Evolutionary conservation across 2,888 invertebrate genomes (phyloP).

Genomic region (Lampropteryx suffumata): DNA sequence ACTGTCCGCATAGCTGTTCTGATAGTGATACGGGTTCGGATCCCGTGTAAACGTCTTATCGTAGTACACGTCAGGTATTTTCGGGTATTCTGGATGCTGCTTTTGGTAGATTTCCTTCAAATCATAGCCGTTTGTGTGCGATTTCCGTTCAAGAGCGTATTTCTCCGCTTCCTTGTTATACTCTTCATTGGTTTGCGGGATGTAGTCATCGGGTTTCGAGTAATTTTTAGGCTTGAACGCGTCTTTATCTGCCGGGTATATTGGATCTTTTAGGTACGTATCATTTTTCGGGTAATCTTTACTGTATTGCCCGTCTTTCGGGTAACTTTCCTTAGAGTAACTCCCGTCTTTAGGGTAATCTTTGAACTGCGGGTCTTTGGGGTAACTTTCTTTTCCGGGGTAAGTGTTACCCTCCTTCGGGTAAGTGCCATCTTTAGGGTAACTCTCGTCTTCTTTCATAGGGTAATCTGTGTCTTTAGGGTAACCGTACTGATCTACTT

Average conservation of each 20-base stretch:
- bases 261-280: conserved; percentile 13
- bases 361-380: conserved; percentile 15
- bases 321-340: neutral
- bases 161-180: conserved; percentile 74
- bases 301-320: neutral
- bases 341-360: conserved; percentile 1
- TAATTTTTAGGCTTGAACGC: conserved; percentile 57
- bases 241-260: conserved; percentile 22
- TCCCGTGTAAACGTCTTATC: conserved; percentile 44
- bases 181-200: conserved; percentile 72
- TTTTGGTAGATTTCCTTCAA: conserved; percentile 49
- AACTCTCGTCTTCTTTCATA: conserved; percentile 16
- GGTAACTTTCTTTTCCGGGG: conserved; percentile 15
- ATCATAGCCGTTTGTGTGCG: conserved; percentile 54
- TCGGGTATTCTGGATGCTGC: conserved; percentile 39
- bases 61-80: conserved; percentile 46
- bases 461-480: conserved; percentile 12
- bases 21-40: conserved; percentile 31
- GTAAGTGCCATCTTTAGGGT: conserved; percentile 1
- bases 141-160: conserved; percentile 66
- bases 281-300: conserved; percentile 13
- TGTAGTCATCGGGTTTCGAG: conserved; percentile 62
- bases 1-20: conserved; percentile 50
- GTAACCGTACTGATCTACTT: conserved; percentile 31
- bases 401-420: neutral